Evolutionary conservation across 2,113 vertebrate species (phyloP).

Genomic region (Peucedramus taeniatus): DNA sequence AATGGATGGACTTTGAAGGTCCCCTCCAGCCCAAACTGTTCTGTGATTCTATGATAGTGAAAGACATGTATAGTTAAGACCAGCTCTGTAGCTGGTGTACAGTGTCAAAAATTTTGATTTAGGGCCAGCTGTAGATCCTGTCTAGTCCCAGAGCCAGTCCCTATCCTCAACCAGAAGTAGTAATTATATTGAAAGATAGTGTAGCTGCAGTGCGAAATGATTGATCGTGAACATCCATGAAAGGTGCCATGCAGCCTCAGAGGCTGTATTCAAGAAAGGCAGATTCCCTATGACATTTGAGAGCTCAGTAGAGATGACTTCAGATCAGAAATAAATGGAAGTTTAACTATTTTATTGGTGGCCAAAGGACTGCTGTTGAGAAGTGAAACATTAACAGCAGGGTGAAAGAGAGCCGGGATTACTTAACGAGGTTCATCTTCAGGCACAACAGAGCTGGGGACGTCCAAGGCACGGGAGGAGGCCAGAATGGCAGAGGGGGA

Average conservation of each 20-base stretch:
- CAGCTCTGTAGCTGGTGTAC: background rate
- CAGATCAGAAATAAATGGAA: conserved; percentile 2
- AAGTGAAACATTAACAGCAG: conserved; percentile 50
- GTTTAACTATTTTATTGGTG: conserved; percentile 11
- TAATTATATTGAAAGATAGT: background rate
- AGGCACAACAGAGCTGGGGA: background rate
- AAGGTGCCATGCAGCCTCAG: background rate
- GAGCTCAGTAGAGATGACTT: background rate
- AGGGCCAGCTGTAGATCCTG: background rate
- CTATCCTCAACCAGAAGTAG: background rate
- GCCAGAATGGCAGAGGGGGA: conserved; percentile 16
- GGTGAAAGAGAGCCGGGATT: background rate
- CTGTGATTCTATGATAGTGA: background rate
- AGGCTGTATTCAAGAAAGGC: background rate
- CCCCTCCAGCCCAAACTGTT: background rate
- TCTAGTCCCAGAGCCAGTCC: background rate
- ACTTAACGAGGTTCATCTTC: background rate
- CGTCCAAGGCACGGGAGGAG: background rate
- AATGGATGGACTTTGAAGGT: background rate
- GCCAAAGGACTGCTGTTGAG: background rate
- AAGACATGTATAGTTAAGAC: background rate
- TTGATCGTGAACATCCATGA: background rate
- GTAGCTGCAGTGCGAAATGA: background rate
- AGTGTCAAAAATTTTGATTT: background rate
- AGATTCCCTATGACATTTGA: background rate